Base-by-base conservation (phyloP, 2,888 invertebrate species). In the Mythimna albipuncta region DNA sequence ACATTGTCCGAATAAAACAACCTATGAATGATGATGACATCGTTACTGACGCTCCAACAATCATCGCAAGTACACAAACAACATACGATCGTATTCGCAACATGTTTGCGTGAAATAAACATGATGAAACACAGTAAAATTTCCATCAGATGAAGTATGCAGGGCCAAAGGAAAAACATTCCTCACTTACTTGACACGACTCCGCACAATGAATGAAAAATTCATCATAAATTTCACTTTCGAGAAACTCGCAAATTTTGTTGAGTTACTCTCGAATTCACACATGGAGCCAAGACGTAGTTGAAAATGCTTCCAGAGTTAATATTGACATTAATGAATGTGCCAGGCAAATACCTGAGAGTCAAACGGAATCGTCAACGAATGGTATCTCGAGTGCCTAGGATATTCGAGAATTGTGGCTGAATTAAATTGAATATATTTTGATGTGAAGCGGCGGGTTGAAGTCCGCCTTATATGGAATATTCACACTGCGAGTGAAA, bases 321-420 rank as follows among this genome's bases (percentile, higher is more conserved):
- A 89, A 89, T 89, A 89, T 90, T 90, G 88, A 90, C 89, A 83
- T 85, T 85, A 89, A 89, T 89, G 87, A 89, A 88, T 82, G 85
- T 85, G 85, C 81, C 81, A 82, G 76, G 86, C 84, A 89, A 89
- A 91, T 85, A 88, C 77, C 74, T 69, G 66, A 35, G 75, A 82
- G 84, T 83, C 85, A 86, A 85, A 86, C 79, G 79, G 85, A 85
- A 86, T 85, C 69, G 75, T 35, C 66, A 72, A 75, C 72, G 77
- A 77, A 79, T 80, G 86, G 85, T 85, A 85, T 83, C 81, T 79
- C 79, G 75, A 83, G 86, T 84, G 84, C 59, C 77, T 79, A 72
- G 84, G 75, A 76, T 66, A 71, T 81, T 82, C 70, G 78, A 68
- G 67, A 65, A 68, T 67, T 68, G 74, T 64, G 70, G 69, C 57